Evolutionary conservation across 2,113 vertebrate species (phyloP).

Genomic region (Platichthys flesus): DNA sequence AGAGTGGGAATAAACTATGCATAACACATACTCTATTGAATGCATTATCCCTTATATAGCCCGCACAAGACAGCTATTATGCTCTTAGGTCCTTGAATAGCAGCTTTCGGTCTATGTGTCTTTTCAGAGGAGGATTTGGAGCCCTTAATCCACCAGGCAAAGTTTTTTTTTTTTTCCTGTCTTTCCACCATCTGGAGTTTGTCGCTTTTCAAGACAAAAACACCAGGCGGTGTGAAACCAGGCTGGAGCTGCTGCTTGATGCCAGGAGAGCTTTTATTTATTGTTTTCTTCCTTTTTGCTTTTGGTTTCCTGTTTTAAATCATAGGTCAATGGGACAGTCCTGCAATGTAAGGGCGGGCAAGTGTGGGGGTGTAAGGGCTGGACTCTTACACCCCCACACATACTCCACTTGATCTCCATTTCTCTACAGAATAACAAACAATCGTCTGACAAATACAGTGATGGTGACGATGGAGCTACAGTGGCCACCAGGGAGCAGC

Average conservation of each 20-base stretch:
- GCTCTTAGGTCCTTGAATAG: constrained; percentile 75
- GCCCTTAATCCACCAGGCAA: constrained; percentile 81
- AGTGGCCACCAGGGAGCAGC: constrained; percentile 79
- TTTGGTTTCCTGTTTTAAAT: constrained; percentile 59
- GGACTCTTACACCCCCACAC: background rate
- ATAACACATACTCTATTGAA: constrained; percentile 74
- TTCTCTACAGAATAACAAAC: constrained; percentile 21
- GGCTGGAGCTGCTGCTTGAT: constrained; percentile 62
- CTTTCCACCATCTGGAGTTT: constrained; percentile 84
- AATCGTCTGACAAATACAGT: constrained; percentile 32
- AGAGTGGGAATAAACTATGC: constrained; percentile 72
- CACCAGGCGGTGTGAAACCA: constrained; percentile 76
- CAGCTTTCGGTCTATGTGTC: constrained; percentile 74
- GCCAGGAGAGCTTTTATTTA: constrained; percentile 48
- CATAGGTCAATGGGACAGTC: constrained; percentile 62
- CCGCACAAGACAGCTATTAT: constrained; percentile 73
- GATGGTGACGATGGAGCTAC: constrained; percentile 10
- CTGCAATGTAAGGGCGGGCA: constrained; percentile 41
- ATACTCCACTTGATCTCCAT: constrained; percentile 1
- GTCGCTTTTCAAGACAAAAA: constrained; percentile 81
- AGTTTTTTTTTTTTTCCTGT: constrained; percentile 68
- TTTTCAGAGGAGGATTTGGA: constrained; percentile 81
- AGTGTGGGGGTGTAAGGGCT: constrained; percentile 10
- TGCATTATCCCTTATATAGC: constrained; percentile 67
- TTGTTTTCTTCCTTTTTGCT: constrained; percentile 7